Base-by-base conservation (phyloP, 2,113 vertebrate species). In the Pogona vitticeps region DNA sequence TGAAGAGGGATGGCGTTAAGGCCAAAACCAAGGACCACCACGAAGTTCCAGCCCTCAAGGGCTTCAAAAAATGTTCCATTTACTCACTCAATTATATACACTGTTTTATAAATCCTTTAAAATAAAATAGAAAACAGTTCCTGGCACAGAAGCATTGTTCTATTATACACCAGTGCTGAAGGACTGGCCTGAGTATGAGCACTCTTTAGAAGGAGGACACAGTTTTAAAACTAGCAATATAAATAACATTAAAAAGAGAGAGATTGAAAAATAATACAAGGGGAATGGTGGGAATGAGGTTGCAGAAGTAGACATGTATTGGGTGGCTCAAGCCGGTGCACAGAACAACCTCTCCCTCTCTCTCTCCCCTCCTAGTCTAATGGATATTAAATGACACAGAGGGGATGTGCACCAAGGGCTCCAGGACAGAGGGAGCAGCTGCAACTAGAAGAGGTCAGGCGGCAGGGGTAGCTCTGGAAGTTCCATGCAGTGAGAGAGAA, bases 21-120 rank as follows among this genome's bases (percentile, higher is more conserved):
- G 95, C 95, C 93, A 92, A 95, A 94, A 93, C 95, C 93, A 90
- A 91, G 92, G 96, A 96, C 96, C 95, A 96, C 94, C 96, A 96
- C 91, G 95, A 96, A 97, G 94, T 91, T 92, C 90, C 91, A 94
- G 92, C 88, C 95, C 91, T 94, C 85, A 91, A 92, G 93, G 93
- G 92, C 90, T 91, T 90, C 91, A 92, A 91, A 94, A 96, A 93
- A 94, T 86, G 80, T 94, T 94, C 85, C 94, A 92, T 95, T 96
- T 94, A 93, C 90, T 94, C 93, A 95, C 94, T 95, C 94, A 94
- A 92, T 95, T 94, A 95, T 85, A 93, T 93, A 93, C 90, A 89
- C 93, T 92, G 90, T 93, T 95, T 94, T 95, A 93, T 94, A 95
- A 96, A 94, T 92, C 88, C 90, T 95, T 94, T 94, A 93, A 94